Evolutionary conservation across 2,797 vertebrate species (phyloP), one percentile per base, ranked within the genome.

Genomic region (Huso huso): DNA sequence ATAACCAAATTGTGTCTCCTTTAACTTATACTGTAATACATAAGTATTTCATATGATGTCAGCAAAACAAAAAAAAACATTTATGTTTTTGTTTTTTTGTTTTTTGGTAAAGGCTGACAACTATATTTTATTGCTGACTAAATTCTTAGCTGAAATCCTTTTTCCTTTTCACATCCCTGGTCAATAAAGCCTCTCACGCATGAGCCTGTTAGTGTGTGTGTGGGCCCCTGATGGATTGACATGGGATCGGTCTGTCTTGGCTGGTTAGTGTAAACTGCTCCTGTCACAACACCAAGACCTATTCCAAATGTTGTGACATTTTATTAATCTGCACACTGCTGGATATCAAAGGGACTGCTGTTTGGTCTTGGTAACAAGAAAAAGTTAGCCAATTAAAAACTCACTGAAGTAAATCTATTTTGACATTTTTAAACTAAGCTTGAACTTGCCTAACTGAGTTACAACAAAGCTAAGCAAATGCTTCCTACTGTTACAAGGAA

Each of bases 391-490:
- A 86, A 82, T 89, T 86, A 84, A 78, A 84, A 78, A 71, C 53
- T 62, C 72, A 65, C 77, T 82, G 83, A 79, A 78, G 77, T 79
- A 84, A 87, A 90, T 71, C 50, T 72, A 78, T 84, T 86, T 84
- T 88, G 89, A 88, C 84, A 77, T 79, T 83, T 81, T 18, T 88
- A 89, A 89, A 88, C 87, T 84, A 87, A 80, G 82, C 86, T 86
- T 87, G 81, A 87, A 86, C 76, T 71, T 76, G 70, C 18, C 8
- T 9, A 13, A 13, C 18, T n/a, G 13, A 61, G 8, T 10, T 61
- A 18, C 15, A 13, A 4, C 18, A 61, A 61, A 61, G 18, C 59
- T 61, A 61, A 61, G 6, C 9, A n/a, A 55, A 55, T 3, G 52
- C 9, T 55, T 55, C 52, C 4, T 55, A n/a, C 52, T 5, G 52